Evolutionary conservation across 1,140 invertebrate genomes (phyloP).

Genomic region (Parapsyche elsis): DNA sequence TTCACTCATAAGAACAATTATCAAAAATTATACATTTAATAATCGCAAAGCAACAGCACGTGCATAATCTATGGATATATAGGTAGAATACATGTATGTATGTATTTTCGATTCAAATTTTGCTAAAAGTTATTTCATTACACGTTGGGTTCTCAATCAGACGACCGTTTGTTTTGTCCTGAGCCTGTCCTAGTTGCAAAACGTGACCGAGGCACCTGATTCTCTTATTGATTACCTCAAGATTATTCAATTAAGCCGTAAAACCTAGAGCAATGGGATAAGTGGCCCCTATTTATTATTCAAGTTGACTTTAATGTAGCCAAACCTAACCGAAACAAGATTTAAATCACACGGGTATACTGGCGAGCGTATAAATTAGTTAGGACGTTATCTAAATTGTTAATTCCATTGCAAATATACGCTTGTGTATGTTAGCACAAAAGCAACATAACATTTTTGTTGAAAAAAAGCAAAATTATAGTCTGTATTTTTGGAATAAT

Average conservation of each 20-base stretch:
- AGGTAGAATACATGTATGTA: no score
- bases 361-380: conserved; percentile 19
- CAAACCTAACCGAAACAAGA: conserved; percentile 31
- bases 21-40: conserved; percentile 7
- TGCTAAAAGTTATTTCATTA: background rate
- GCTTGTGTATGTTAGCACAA: no score
- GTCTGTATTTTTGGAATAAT: conserved; percentile 27
- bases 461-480: background rate
- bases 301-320: conserved; percentile 30
- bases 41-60: background rate
- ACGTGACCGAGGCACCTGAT: conserved; percentile 34
- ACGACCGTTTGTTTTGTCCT: background rate
- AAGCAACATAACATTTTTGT: no score
- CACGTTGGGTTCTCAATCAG: background rate
- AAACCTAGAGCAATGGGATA: conserved; percentile 34
- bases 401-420: conserved; percentile 10
- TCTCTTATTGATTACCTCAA: conserved; percentile 34
- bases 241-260: conserved; percentile 43
- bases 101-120: no score
- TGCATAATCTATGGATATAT: no score
- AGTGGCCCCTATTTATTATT: conserved; percentile 36
- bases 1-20: background rate
- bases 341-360: conserved; percentile 26
- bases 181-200: conserved; percentile 28
- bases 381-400: conserved; percentile 33